These are phyloP conservation scores for Neotoma lepida DNA, from an alignment of 2,113 vertebrate species.

Conservation along the genomic window DNA sequence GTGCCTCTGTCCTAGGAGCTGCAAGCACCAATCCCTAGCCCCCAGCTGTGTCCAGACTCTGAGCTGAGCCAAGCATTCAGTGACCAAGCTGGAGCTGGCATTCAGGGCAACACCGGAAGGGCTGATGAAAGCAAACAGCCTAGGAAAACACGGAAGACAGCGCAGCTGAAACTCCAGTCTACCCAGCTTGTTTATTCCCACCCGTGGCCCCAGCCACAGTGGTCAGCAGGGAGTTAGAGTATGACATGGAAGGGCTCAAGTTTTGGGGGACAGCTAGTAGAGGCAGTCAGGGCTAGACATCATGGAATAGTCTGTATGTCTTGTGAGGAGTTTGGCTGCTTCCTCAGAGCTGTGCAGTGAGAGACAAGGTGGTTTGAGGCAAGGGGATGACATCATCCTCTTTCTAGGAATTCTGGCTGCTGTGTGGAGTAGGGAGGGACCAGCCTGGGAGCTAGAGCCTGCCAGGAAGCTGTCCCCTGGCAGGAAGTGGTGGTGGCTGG, in stretches of 20 bases:
- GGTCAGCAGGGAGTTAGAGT: neutral
- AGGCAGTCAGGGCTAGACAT: fast-evolving
- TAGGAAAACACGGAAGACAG: neutral
- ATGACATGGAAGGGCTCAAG: neutral
- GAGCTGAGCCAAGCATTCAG: neutral
- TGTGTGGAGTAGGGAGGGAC: neutral
- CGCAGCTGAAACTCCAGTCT: neutral
- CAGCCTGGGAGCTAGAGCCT: neutral
- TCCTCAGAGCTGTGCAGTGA: neutral
- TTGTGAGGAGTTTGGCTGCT: neutral
- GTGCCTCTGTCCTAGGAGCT: neutral
- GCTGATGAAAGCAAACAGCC: neutral
- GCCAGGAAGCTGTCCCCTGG: neutral
- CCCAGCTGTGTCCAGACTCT: neutral
- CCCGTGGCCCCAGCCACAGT: neutral
- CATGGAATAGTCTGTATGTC: neutral
- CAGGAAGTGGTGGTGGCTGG: neutral
- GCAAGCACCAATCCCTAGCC: neutral
- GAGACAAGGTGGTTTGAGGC: neutral
- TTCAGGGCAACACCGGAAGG: neutral
- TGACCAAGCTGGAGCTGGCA: neutral
- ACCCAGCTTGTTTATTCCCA: fast-evolving
- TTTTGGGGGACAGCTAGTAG: neutral
- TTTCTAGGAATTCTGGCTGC: neutral
- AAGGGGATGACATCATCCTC: neutral